A percentile compares a stretch with the other conserved stretches of the same genome.
These are phyloP conservation scores for Dendrolimus kikuchii DNA, from an alignment of 1,140 invertebrate species.

Conservation along the genomic window DNA sequence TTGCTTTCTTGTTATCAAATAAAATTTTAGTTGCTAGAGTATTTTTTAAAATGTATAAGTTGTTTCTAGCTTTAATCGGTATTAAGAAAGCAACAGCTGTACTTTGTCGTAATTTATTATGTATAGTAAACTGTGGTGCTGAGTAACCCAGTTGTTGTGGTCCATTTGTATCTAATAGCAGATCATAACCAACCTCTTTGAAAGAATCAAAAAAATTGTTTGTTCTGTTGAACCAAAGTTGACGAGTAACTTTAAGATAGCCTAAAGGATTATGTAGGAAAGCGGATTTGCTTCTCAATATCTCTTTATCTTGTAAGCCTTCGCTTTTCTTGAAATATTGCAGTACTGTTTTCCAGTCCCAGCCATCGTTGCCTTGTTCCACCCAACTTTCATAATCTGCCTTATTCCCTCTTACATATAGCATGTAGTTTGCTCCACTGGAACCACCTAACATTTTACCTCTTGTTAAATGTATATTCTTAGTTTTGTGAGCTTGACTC, in stretches of 20 bases:
- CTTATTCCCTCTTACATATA: slow-evolving; percentile 86
- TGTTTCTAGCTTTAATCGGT: slow-evolving; percentile 68
- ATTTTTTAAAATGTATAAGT: slow-evolving; percentile 60
- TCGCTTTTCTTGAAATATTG: slow-evolving; percentile 90
- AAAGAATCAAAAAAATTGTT: slow-evolving; percentile 30
- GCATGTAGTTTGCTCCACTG: slow-evolving; percentile 92
- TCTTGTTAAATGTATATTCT: slow-evolving; percentile 69
- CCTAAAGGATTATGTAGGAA: slow-evolving; percentile 8
- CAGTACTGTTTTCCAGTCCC: slow-evolving; percentile 87
- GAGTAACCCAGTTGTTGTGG: slow-evolving; percentile 24
- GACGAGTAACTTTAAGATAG: slow-evolving; percentile 1
- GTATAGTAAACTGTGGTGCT: slow-evolving; percentile 66
- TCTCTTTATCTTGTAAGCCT: slow-evolving; percentile 82
- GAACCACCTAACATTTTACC: slow-evolving; percentile 90
- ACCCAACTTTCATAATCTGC: slow-evolving; percentile 92
- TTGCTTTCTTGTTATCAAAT: slow-evolving; percentile 74
- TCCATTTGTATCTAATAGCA: slow-evolving; percentile 25
- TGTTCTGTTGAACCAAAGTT: neutral
- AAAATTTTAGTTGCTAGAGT: slow-evolving; percentile 63
- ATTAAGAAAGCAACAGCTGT: slow-evolving; percentile 73
- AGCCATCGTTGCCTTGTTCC: slow-evolving; percentile 83
- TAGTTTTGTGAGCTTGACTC: slow-evolving; percentile 74
- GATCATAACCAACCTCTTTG: slow-evolving; percentile 22
- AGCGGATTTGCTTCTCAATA: slow-evolving; percentile 65
- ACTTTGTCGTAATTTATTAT: slow-evolving; percentile 73